A percentile compares a stretch with the other conserved stretches of the same genome.
Evolutionary conservation across 1,140 invertebrate species (phyloP).

Genomic region (Pantala flavescens): DNA sequence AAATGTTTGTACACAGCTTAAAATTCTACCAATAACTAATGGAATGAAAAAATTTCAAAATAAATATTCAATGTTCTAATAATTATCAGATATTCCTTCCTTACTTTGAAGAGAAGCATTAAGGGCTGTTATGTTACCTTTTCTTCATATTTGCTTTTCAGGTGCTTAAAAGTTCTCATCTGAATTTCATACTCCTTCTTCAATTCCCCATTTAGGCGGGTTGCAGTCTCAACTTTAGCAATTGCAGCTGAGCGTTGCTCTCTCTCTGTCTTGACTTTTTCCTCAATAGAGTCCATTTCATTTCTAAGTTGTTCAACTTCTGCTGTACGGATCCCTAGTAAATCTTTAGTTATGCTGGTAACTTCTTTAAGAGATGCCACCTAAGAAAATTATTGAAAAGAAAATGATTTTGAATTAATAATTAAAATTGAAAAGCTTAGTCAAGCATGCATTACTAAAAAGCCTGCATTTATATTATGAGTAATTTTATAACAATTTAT

Average conservation of each 20-base stretch:
- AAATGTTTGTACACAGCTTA: too few species aligned
- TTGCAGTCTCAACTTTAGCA: not conserved
- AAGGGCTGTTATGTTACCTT: constrained; percentile 28
- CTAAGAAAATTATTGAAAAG: constrained; percentile 31
- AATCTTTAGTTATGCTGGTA: constrained; percentile 60
- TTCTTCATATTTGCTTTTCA: constrained; percentile 39
- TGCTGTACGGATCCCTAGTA: constrained; percentile 61
- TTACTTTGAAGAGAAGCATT: not conserved
- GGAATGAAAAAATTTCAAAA: too few species aligned
- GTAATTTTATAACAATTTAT: too few species aligned
- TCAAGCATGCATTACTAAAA: too few species aligned
- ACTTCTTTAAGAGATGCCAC: constrained; percentile 65
- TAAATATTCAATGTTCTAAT: too few species aligned
- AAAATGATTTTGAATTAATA: too few species aligned
- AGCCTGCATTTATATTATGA: too few species aligned
- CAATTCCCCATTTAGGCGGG: constrained; percentile 54
- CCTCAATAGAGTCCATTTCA: not conserved
- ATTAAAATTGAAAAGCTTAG: too few species aligned
- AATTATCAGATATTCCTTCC: too few species aligned
- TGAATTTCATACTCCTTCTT: constrained; percentile 65
- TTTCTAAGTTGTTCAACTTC: constrained; percentile 47
- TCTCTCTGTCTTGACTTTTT: not conserved
- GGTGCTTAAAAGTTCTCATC: constrained; percentile 48
- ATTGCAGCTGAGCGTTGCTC: not conserved
- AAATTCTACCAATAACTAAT: too few species aligned